Evolutionary conservation across 1,140 invertebrate genomes (phyloP).

Genomic region (Reticulitermes speratus): DNA sequence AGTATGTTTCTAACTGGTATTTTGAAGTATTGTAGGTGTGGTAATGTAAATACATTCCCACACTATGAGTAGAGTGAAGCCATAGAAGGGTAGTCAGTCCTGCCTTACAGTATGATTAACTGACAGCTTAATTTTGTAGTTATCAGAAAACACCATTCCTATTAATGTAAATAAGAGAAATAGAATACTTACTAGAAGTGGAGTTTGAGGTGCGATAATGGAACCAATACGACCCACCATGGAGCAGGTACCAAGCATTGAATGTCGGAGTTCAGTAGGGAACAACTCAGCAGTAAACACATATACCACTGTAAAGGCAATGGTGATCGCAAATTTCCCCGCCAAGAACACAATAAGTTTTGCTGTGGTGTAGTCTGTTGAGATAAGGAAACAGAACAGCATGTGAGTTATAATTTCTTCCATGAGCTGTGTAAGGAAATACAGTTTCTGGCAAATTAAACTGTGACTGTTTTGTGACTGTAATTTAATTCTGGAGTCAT

Average conservation of each 20-base stretch:
- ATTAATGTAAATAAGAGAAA: too few relatives aligned
- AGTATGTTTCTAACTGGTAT: too few relatives aligned
- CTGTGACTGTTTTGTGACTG: neutral
- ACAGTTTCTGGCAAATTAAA: neutral
- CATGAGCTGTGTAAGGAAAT: neutral
- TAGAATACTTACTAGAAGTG: constrained; percentile 36
- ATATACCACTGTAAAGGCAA: constrained; percentile 45
- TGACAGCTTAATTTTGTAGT: too few relatives aligned
- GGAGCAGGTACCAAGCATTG: constrained; percentile 51
- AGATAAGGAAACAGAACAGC: neutral
- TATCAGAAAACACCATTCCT: too few relatives aligned
- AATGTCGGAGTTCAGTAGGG: constrained; percentile 51
- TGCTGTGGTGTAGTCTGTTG: neutral
- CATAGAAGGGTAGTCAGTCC: too few relatives aligned
- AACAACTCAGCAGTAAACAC: constrained; percentile 51
- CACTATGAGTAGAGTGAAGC: too few relatives aligned
- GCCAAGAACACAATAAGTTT: constrained; percentile 42
- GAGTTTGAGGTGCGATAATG: constrained; percentile 50
- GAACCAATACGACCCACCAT: constrained; percentile 54
- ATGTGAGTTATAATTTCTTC: neutral
- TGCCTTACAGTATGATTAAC: too few relatives aligned
- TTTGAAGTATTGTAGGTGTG: too few relatives aligned
- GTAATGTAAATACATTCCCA: too few relatives aligned
- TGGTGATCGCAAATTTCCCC: constrained; percentile 45
- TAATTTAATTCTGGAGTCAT: neutral